Base-by-base conservation (phyloP, 2,113 vertebrate genomes). In the Megaceryle torquata region DNA sequence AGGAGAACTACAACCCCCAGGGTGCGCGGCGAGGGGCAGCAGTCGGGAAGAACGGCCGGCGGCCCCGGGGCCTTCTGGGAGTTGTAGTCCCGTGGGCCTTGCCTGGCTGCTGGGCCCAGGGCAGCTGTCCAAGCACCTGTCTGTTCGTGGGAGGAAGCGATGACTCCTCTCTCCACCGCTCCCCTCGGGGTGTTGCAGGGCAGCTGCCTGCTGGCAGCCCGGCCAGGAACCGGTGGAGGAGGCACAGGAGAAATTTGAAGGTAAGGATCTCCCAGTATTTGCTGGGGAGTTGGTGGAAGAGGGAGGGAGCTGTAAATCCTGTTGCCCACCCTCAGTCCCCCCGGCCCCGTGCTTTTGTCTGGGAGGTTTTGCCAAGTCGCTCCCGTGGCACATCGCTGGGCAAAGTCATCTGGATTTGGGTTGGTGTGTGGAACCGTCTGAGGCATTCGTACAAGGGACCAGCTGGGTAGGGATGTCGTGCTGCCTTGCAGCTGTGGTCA, bases 31-130 rank as follows among this genome's bases (percentile, higher is more conserved):
- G 46, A 9, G 25, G 2, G 4, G 10, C 60, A 28, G 28, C 22
- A 0, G 9, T 1, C 0, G 9, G 9, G 5, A 1, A 3, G 5
- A 3, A 1, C 20, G 15, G 9, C 2, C 12, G n/a, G 0, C 5
- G 1, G 43, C 21, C 72, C 9, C 57, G 10, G 6, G 19, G 82
- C 0, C 25, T 75, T 56, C 81, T 89, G 94, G 97, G 96, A 96
- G 74, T 7, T 91, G 97, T 97, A 97, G 96, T 96, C 37, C 54
- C 0, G 6, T 1, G 1, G 11, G 25, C 46, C 1, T 5, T 5
- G 24, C 26, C 26, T 2, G 4, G 33, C 33, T 14, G 29, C 48
- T 1, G 31, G 35, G 35, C 46, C 18, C 2, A 16, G 72, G 93
- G 89, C 70, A 2, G 35, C 54, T 37, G 4, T 76, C 56, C 78